Evolutionary conservation across 1,140 invertebrate species (phyloP).

Genomic region (Diachasmimorpha longicaudata): DNA sequence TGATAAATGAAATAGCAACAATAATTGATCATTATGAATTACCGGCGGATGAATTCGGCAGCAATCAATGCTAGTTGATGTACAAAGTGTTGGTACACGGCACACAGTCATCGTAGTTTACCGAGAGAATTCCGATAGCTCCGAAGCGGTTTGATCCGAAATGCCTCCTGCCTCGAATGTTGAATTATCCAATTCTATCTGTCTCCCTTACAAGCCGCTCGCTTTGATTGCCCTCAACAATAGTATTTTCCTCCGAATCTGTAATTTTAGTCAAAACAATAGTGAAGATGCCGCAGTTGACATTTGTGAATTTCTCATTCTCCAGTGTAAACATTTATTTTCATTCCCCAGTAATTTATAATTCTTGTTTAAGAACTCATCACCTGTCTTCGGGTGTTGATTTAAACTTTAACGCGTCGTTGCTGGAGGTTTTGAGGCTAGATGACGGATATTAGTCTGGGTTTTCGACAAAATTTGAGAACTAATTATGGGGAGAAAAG

Average conservation of each 20-base stretch:
- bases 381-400: background rate
- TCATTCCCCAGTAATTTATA: background rate
- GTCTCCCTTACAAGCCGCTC: background rate
- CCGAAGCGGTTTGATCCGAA: background rate
- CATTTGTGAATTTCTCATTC: background rate
- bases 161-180: background rate
- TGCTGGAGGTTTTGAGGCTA: no score
- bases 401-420: background rate
- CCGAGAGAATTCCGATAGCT: background rate
- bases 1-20: no score
- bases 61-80: background rate
- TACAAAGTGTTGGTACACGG: background rate
- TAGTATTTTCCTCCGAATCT: background rate
- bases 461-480: no score
- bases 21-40: no score
- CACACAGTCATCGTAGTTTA: background rate
- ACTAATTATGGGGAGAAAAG: no score
- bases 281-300: background rate
- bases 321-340: background rate
- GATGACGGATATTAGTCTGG: no score
- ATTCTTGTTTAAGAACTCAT: background rate
- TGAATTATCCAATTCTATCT: background rate
- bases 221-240: constrained; percentile 2
- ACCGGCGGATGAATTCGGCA: no score
- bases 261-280: background rate